Evolutionary conservation across 2,113 vertebrate genomes (phyloP), one percentile per base, ranked within the genome.

Genomic region (Nycticebus coucang): DNA sequence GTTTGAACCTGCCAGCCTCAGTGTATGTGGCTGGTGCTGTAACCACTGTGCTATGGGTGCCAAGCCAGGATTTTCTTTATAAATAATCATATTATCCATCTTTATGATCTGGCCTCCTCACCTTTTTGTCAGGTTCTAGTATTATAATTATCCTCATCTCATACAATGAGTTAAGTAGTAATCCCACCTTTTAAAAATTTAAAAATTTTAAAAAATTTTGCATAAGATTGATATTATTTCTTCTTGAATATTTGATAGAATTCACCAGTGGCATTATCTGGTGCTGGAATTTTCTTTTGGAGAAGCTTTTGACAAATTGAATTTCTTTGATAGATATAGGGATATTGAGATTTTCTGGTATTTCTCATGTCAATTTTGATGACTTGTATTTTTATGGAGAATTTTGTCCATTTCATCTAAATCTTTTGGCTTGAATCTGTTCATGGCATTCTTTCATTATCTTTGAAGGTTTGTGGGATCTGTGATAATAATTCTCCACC

Each of bases 241-340:
- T 55, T 84, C 62, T 94, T 71, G 11, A 64, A 92, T 91, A 77
- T 92, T 94, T 89, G 79, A 50, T 86, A 86, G 71, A 88, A 22
- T 92, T 71, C 30, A 86, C 77, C 35, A 15, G 21, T 69, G 41
- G 18, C 7, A 81, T 59, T 41, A 57, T 92, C 21, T 85, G 24
- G 18, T 88, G n/a, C 64, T 84, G 30, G 18, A 68, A 68, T 96
- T 96, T 85, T 74, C 17, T 41, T 89, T 85, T 66, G 68, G 57
- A 14, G 15, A 74, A 59, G 11, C 17, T 82, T 92, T 89, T 89
- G 57, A 74, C 55, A 94, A 60, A 69, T 77, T 93, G 35, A 45
- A 5, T 79, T 88, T 57, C 19, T 81, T 83, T 60, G 72, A 80
- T 68, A 89, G 74, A 55, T 69, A 41, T 11, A 37, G 1, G 6